These are phyloP conservation scores for Acleris literana DNA, from an alignment of 2,888 invertebrate species.

Conservation along the genomic window DNA sequence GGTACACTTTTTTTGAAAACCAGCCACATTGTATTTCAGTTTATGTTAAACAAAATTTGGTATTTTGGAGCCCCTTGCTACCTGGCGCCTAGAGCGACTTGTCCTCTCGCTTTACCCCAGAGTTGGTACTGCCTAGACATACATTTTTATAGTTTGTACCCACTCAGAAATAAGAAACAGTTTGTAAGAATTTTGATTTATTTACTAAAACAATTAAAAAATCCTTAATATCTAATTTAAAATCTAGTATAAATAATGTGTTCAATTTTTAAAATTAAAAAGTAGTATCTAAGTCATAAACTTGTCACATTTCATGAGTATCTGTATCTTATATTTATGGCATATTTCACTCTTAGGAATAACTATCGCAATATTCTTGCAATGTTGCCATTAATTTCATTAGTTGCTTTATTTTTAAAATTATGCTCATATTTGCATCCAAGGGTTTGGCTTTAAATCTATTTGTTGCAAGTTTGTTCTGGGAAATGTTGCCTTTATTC, in stretches of 20 bases:
- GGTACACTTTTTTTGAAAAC: too few species aligned
- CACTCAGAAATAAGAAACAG: background rate
- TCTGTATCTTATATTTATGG: conserved; percentile 26
- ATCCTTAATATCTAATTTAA: conserved; percentile 4
- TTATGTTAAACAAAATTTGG: too few species aligned
- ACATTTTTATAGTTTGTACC: too few species aligned
- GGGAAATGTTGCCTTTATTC: conserved; percentile 30
- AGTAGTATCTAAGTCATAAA: background rate
- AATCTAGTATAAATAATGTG: conserved; percentile 23
- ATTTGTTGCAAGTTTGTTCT: background rate
- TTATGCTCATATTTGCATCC: background rate
- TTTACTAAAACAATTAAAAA: conserved; percentile 9
- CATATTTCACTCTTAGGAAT: conserved; percentile 8
- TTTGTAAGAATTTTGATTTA: background rate
- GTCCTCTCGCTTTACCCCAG: too few species aligned
- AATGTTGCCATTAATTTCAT: background rate
- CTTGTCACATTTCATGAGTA: conserved; percentile 12
- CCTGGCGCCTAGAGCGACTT: too few species aligned
- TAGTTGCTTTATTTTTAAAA: background rate
- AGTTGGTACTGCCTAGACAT: too few species aligned
- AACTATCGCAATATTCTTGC: too few species aligned
- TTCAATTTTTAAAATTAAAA: background rate
- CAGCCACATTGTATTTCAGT: too few species aligned
- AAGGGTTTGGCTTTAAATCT: too few species aligned
- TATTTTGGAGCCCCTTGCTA: too few species aligned